phyloP scores from a whole-genome alignment of 1,140 invertebrate genomes.

The Campodea augens region DNA sequence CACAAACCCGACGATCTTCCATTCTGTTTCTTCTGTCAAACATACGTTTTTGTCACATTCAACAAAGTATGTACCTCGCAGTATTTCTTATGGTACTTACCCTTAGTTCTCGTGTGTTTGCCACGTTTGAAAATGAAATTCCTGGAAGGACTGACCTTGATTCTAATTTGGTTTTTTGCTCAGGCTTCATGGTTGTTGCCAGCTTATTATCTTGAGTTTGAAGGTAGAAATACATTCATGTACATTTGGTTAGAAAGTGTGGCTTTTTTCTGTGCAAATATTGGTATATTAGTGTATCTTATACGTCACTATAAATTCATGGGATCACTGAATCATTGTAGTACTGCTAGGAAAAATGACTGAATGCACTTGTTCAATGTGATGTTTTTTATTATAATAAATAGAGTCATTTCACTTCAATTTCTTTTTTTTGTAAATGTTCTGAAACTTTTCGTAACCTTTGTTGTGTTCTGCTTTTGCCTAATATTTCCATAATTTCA shows the following conservation, averaged over 20 bases:
- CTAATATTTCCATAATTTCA: too few species aligned
- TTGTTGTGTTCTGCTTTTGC: too few species aligned
- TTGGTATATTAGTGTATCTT: conserved; percentile 46
- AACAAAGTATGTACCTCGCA: conserved; percentile 96
- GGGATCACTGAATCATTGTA: too few species aligned
- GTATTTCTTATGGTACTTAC: conserved; percentile 94
- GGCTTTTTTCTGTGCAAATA: conserved; percentile 55
- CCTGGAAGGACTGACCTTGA: conserved; percentile 20
- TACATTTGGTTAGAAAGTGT: conserved; percentile 57
- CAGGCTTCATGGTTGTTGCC: conserved; percentile 75
- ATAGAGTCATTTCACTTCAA: too few species aligned
- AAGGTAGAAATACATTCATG: conserved; percentile 57
- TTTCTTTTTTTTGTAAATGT: too few species aligned
- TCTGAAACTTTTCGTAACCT: too few species aligned
- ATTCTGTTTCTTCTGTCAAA: conserved; percentile 67
- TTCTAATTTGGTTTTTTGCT: conserved; percentile 47
- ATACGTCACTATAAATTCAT: conserved; percentile 37
- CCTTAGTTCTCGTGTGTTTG: conserved; percentile 56
- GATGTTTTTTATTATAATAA: too few species aligned
- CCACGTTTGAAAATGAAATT: conserved; percentile 26
- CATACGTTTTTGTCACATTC: conserved; percentile 76
- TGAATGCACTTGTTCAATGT: too few species aligned
- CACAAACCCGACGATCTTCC: conserved; percentile 44
- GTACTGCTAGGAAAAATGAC: too few species aligned
- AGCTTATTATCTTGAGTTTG: conserved; percentile 83